A percentile compares a stretch with the other conserved stretches of the same genome.
These are phyloP conservation scores for Epinephelus fuscoguttatus DNA, from an alignment of 2,113 vertebrate genomes.

Conservation along the genomic window DNA sequence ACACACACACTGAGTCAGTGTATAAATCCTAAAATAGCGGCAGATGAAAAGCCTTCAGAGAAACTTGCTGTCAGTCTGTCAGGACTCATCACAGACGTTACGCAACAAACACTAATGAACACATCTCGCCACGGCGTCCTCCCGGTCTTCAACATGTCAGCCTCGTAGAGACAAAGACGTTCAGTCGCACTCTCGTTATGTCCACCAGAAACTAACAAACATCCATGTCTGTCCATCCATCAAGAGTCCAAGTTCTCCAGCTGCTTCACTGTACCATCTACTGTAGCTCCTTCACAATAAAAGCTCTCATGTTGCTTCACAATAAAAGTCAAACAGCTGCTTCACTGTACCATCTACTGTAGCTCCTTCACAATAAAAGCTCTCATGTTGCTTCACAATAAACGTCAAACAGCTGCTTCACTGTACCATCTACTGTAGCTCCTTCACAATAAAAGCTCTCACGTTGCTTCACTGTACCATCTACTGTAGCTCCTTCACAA, in stretches of 20 bases:
- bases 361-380: background rate
- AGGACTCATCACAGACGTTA: conserved; percentile 49
- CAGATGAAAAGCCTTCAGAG: conserved; percentile 47
- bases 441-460: background rate
- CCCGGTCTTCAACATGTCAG: conserved; percentile 5
- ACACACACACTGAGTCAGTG: conserved; percentile 27
- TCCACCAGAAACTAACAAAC: no score
- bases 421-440: no score
- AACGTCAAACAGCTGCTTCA: no score
- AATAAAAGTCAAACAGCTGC: background rate
- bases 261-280: background rate
- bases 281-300: no score
- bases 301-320: no score
- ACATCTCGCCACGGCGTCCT: conserved; percentile 7
- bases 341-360: background rate
- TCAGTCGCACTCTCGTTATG: no score
- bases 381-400: no score
- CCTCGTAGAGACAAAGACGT: background rate
- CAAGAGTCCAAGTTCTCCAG: no score
- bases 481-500: background rate
- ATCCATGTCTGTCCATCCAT: no score
- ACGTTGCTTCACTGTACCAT: no score
- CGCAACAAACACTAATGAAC: conserved; percentile 38
- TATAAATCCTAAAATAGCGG: conserved; percentile 38
- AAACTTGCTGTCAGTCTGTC: conserved; percentile 47